These are phyloP conservation scores for Potamilus streckersoni DNA, from an alignment of 1,140 invertebrate species.

Conservation along the genomic window DNA sequence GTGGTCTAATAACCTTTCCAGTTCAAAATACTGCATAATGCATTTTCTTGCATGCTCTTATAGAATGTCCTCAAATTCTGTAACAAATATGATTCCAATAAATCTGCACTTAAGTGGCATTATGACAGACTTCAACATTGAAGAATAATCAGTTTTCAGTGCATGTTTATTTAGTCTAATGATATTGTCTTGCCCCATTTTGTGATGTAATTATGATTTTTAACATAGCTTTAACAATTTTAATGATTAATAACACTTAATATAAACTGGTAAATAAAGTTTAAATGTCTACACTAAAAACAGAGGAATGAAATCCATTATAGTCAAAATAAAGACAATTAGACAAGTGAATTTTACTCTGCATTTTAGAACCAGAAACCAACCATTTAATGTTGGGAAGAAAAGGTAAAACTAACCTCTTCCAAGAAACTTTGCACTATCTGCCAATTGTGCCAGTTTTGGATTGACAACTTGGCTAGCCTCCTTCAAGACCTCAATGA, in stretches of 20 bases:
- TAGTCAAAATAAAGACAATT: background rate
- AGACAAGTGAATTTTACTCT: background rate
- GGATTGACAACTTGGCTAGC: conserved; percentile 88
- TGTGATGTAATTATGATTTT: too few species aligned
- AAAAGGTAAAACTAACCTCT: conserved; percentile 38
- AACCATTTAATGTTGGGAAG: background rate
- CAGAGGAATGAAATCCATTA: background rate
- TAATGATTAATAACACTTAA: background rate
- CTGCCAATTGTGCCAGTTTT: conserved; percentile 59
- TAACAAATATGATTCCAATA: too few species aligned
- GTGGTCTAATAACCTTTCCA: too few species aligned
- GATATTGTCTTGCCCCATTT: too few species aligned
- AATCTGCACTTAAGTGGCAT: too few species aligned
- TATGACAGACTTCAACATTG: too few species aligned
- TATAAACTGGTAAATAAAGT: background rate
- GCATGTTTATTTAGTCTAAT: too few species aligned
- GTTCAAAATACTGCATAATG: too few species aligned
- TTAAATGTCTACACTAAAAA: background rate
- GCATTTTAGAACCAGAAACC: background rate
- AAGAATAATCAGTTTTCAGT: too few species aligned
- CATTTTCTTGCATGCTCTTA: too few species aligned
- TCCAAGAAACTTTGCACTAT: conserved; percentile 45
- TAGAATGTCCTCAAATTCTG: too few species aligned
- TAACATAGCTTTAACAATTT: too few species aligned
- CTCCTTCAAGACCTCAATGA: conserved; percentile 91